These are phyloP conservation scores for Capromys pilorides DNA, from an alignment of 2,797 vertebrate genomes.

Conservation along the genomic window DNA sequence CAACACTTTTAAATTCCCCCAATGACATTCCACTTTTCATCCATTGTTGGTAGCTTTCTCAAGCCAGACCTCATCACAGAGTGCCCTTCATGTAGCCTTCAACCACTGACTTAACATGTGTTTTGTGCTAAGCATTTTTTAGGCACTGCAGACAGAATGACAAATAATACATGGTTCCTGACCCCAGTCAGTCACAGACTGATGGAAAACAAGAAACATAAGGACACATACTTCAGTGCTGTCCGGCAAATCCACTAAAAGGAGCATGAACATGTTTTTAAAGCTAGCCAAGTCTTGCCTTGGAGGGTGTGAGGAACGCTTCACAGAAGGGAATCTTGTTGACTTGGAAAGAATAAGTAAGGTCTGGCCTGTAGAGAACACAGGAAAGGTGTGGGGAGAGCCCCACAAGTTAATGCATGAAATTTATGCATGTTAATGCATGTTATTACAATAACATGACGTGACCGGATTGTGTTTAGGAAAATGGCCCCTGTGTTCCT, in stretches of 20 bases:
- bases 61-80: background rate
- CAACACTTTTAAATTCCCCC: constrained; percentile 21
- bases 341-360: constrained; percentile 9
- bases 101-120: background rate
- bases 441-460: background rate
- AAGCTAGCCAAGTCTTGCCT: background rate
- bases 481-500: background rate
- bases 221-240: constrained; percentile 35
- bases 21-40: constrained; percentile 34
- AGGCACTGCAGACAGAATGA: background rate
- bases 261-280: background rate
- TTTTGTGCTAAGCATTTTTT: constrained; percentile 9
- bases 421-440: background rate
- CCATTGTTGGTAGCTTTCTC: constrained; percentile 1
- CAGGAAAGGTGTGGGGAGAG: background rate
- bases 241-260: background rate
- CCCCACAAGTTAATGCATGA: background rate
- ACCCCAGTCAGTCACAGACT: background rate
- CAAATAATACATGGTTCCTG: background rate
- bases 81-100: background rate
- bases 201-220: background rate
- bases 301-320: background rate
- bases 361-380: background rate
- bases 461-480: background rate
- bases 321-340: background rate